Conservation (phyloP, 2,888 invertebrate genomes). For the Plebejus melissa region DNA sequence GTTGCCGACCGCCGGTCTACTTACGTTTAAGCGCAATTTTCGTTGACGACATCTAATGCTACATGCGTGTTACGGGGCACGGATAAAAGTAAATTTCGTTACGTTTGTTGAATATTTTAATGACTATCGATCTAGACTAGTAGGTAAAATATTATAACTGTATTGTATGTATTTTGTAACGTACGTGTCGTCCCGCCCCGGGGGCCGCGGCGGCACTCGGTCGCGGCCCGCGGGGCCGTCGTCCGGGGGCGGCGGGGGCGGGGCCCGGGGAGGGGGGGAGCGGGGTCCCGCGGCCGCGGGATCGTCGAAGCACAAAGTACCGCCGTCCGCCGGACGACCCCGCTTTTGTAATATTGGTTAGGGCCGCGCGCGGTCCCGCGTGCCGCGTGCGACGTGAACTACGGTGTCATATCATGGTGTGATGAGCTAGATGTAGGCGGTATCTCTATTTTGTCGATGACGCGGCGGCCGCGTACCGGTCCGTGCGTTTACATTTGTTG, state of each 20-base stretch:
- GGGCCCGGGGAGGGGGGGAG: not conserved
- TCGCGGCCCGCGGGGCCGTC: not conserved
- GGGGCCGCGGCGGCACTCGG: not conserved
- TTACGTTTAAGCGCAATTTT: slow-evolving; percentile 14
- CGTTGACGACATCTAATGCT: not conserved
- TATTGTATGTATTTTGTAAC: slow-evolving; percentile 34
- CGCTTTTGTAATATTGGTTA: not conserved
- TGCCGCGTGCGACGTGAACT: slow-evolving; percentile 36
- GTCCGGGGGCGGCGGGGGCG: not conserved
- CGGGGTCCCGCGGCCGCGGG: not conserved
- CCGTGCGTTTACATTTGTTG: slow-evolving; percentile 44
- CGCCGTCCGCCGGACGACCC: not conserved
- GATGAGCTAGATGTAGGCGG: slow-evolving; percentile 47
- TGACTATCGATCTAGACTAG: slow-evolving; percentile 2
- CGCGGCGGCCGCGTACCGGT: slow-evolving; percentile 33
- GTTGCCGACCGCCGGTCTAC: slow-evolving; percentile 4
- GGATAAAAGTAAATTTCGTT: slow-evolving; percentile 17
- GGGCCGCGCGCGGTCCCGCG: not conserved
- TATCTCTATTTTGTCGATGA: slow-evolving; percentile 28
- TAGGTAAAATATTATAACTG: slow-evolving; percentile 12
- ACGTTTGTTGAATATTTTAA: slow-evolving; percentile 21
- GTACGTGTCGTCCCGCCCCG: slow-evolving; percentile 1
- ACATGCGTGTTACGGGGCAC: slow-evolving; percentile 4
- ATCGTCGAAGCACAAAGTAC: slow-evolving; percentile 11
- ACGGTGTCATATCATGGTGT: slow-evolving; percentile 71